Conservation (phyloP, 2,888 invertebrate genomes). For the Drosophila helvetica region DNA sequence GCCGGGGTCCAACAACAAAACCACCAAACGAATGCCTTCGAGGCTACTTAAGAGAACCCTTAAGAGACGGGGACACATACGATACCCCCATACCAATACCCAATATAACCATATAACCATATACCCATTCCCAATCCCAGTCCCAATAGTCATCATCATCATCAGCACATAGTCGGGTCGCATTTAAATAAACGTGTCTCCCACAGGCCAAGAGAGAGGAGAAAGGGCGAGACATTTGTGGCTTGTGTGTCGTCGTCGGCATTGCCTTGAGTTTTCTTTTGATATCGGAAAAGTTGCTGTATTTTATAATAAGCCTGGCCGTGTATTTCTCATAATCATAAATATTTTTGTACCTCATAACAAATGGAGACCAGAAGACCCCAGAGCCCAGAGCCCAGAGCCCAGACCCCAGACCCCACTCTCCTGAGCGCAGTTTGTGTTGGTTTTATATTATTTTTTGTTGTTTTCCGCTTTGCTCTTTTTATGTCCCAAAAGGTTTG, state of each 20-base stretch:
- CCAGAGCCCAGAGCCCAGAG: not conserved
- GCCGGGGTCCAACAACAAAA: conserved; percentile 37
- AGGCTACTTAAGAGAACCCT: conserved; percentile 64
- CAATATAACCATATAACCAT: too few species aligned
- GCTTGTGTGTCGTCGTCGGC: conserved; percentile 54
- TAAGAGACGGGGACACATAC: conserved; percentile 39
- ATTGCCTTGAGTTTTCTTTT: conserved; percentile 69
- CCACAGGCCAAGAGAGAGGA: conserved; percentile 10
- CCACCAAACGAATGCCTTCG: conserved; percentile 23
- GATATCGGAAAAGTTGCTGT: conserved; percentile 78
- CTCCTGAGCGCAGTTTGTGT: conserved; percentile 1
- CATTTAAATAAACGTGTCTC: conserved; percentile 70
- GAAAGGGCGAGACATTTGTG: not conserved
- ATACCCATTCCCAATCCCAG: conserved; percentile 11
- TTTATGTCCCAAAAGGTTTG: conserved; percentile 61
- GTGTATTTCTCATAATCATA: conserved; percentile 79
- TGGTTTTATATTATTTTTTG: conserved; percentile 34
- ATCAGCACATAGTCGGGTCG: conserved; percentile 23
- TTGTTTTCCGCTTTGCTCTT: conserved; percentile 25
- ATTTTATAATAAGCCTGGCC: conserved; percentile 77
- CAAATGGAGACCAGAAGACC: conserved; percentile 25
- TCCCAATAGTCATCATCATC: conserved; percentile 33
- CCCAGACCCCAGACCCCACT: conserved; percentile 14
- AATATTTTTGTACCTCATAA: conserved; percentile 68
- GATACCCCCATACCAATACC: conserved; percentile 1